Conservation (phyloP, 2,888 invertebrate species). For the Aricia artaxerxes region DNA sequence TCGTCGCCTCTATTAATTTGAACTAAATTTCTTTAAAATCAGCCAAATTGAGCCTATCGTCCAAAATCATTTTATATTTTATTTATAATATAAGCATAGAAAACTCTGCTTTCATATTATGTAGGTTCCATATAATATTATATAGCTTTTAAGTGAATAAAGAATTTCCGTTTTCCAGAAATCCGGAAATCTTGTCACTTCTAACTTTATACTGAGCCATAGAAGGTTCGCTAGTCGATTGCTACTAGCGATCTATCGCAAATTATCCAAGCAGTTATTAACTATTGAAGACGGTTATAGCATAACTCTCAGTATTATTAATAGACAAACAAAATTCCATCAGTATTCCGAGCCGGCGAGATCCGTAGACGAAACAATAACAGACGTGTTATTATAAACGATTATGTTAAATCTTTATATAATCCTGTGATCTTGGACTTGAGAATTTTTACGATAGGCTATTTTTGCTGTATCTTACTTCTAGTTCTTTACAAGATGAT, state of each 20-base stretch:
- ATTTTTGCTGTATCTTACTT: background rate
- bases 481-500: background rate
- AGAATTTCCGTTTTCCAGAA: no score
- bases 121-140: no score
- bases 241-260: background rate
- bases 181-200: no score
- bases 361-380: conserved; percentile 21
- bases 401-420: conserved; percentile 22
- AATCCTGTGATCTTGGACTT: conserved; percentile 26
- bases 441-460: conserved; percentile 1
- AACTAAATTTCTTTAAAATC: no score
- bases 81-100: no score
- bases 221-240: background rate
- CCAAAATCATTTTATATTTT: no score
- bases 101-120: no score
- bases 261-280: background rate
- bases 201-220: background rate
- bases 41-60: no score
- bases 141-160: no score
- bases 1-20: no score
- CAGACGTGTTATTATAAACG: conserved; percentile 8
- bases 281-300: background rate
- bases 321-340: conserved; percentile 8
- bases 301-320: conserved; percentile 6
- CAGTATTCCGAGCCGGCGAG: background rate